phyloP scores from a whole-genome alignment of 2,888 invertebrate species.

The Caenorhabditis imperialis region DNA sequence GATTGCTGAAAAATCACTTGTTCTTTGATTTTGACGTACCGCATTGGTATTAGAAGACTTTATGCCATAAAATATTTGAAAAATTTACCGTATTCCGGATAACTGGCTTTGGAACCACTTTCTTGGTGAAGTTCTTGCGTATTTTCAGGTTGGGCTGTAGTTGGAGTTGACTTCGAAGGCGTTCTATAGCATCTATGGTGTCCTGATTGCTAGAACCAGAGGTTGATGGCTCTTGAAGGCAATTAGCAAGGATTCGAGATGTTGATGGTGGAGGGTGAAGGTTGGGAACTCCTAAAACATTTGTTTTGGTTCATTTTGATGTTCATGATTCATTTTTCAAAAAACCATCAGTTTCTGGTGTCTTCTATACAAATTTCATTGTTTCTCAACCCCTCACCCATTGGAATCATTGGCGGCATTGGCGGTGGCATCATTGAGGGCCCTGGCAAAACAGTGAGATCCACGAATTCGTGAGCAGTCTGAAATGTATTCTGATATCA shows the following conservation, averaged over 20 bases:
- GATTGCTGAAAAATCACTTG: slow-evolving; percentile 23
- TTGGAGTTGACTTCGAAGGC: slow-evolving; percentile 4
- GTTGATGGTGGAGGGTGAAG: neutral
- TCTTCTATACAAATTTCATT: no score
- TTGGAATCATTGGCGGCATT: slow-evolving; percentile 30
- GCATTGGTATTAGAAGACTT: no score
- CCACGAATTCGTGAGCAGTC: slow-evolving; percentile 63
- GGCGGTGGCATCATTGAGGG: slow-evolving; percentile 49
- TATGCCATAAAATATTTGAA: no score
- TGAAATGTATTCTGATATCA: slow-evolving; percentile 26
- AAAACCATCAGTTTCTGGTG: no score
- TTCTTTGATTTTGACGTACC: no score
- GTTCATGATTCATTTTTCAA: no score
- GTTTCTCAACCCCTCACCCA: no score
- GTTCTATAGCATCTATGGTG: neutral
- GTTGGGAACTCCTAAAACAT: no score
- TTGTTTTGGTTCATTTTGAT: no score
- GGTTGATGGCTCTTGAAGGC: slow-evolving; percentile 49
- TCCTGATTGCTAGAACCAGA: slow-evolving; percentile 19
- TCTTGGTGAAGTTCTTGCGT: slow-evolving; percentile 33
- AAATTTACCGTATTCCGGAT: slow-evolving; percentile 30
- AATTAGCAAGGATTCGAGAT: slow-evolving; percentile 11
- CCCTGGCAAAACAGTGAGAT: slow-evolving; percentile 59
- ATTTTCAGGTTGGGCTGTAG: slow-evolving; percentile 11
- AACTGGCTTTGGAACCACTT: slow-evolving; percentile 25